A percentile compares a stretch with the other conserved stretches of the same genome.
phyloP scores from a whole-genome alignment of 2,113 vertebrate genomes.

The Rousettus leschenaultii region DNA sequence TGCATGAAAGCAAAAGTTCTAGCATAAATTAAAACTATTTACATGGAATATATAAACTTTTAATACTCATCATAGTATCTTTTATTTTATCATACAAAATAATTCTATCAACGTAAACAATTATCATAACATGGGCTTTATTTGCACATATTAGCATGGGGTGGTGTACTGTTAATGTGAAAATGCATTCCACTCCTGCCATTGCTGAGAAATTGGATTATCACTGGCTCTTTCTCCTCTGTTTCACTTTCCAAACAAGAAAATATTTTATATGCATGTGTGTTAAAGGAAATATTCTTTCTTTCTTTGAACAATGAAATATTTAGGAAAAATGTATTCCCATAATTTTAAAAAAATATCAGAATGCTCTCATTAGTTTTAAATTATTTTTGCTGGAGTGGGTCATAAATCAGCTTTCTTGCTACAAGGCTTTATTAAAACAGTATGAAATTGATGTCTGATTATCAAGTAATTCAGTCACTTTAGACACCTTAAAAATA shows the following conservation, averaged over 20 bases:
- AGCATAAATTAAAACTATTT: not conserved
- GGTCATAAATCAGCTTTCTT: not conserved
- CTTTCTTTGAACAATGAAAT: not conserved
- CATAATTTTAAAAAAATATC: not conserved
- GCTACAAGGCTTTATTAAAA: conserved; percentile 16
- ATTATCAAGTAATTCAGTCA: conserved; percentile 8
- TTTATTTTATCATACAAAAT: not conserved
- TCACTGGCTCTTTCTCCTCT: not conserved
- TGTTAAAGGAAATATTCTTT: not conserved
- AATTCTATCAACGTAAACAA: not conserved
- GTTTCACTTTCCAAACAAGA: not conserved
- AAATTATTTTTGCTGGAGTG: not conserved
- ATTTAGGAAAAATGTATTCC: not conserved
- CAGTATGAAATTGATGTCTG: not conserved
- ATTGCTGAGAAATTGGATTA: not conserved
- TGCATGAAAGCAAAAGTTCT: not conserved
- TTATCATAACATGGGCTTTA: not conserved
- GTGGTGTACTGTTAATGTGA: not conserved
- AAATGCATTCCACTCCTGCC: not conserved
- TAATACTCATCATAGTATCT: not conserved
- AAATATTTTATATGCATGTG: not conserved
- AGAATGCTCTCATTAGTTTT: not conserved
- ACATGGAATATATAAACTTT: not conserved
- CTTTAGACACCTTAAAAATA: not conserved
- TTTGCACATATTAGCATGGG: not conserved